Percentiles rank a stretch among this genome's conserved stretches.
Conservation (phyloP, 2,888 invertebrate species). For the Pristionchus entomophagus region DNA sequence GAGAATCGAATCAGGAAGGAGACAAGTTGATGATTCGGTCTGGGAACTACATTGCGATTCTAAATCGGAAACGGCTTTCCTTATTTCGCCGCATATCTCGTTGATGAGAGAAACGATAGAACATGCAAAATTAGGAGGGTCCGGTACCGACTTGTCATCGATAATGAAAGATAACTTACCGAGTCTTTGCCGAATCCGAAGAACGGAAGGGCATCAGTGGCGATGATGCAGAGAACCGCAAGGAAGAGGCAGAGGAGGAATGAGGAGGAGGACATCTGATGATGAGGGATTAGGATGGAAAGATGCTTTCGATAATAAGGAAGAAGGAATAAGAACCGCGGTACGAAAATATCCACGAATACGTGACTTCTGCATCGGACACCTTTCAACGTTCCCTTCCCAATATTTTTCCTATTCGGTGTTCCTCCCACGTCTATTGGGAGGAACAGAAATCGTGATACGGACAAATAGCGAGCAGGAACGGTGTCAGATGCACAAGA, state of each 20-base stretch:
- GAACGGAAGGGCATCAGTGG: constrained; percentile 43
- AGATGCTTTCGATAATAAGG: neutral
- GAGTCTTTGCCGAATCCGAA: constrained; percentile 30
- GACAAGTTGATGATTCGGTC: neutral
- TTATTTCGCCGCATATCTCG: too few species aligned
- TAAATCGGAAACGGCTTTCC: neutral
- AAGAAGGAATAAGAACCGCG: neutral
- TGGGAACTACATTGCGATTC: neutral
- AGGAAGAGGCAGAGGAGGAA: constrained; percentile 15
- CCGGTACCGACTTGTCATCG: too few species aligned
- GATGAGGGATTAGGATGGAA: neutral
- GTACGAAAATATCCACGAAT: neutral
- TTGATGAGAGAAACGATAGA: too few species aligned
- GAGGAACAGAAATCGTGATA: neutral
- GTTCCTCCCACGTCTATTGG: too few species aligned
- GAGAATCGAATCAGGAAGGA: neutral
- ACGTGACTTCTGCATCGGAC: too few species aligned
- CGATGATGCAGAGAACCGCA: constrained; percentile 17
- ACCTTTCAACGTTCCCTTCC: too few species aligned
- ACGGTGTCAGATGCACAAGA: neutral
- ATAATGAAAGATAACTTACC: constrained; percentile 23
- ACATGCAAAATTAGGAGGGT: neutral
- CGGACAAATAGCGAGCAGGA: too few species aligned
- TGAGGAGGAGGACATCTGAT: constrained; percentile 10
- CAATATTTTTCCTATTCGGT: too few species aligned